Conservation (phyloP, 2,888 invertebrate genomes). For the Penaeus monodon region DNA sequence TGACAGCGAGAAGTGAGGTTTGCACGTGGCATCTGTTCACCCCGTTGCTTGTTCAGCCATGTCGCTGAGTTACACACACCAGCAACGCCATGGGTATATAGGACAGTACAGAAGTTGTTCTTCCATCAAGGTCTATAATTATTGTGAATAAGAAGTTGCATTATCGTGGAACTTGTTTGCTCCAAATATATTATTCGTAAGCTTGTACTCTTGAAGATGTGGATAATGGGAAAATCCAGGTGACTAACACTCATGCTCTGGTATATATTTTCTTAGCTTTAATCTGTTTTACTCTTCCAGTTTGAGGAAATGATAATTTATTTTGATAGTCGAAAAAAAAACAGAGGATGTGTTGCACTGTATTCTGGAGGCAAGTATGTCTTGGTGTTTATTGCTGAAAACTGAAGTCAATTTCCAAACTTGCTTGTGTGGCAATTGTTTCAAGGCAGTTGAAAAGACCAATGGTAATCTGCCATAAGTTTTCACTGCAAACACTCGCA, state of each 20-base stretch:
- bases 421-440: slow-evolving; percentile 47
- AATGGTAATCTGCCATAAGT: slow-evolving; percentile 56
- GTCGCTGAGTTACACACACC: not conserved
- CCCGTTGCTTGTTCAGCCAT: not conserved
- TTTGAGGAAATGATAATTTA: not conserved
- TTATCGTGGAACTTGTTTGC: slow-evolving; percentile 10
- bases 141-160: slow-evolving; percentile 30
- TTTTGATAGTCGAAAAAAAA: slow-evolving; percentile 9
- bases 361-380: slow-evolving; percentile 38
- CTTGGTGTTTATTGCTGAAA: slow-evolving; percentile 12
- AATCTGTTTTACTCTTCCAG: not conserved
- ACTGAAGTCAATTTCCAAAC: slow-evolving; percentile 38
- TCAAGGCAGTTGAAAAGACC: slow-evolving; percentile 60
- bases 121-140: slow-evolving; percentile 38
- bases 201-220: not conserved
- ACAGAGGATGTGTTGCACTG: slow-evolving; percentile 24
- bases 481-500: slow-evolving; percentile 57
- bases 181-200: slow-evolving; percentile 7
- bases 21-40: not conserved
- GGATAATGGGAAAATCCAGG: not conserved
- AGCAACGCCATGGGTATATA: slow-evolving; percentile 14
- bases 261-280: slow-evolving; percentile 10
- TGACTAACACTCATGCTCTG: not conserved
- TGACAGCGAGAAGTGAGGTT: not conserved
- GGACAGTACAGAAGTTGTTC: slow-evolving; percentile 26